Evolutionary conservation across 2,797 vertebrate species (phyloP).

Genomic region (Anabacerthia variegaticeps): DNA sequence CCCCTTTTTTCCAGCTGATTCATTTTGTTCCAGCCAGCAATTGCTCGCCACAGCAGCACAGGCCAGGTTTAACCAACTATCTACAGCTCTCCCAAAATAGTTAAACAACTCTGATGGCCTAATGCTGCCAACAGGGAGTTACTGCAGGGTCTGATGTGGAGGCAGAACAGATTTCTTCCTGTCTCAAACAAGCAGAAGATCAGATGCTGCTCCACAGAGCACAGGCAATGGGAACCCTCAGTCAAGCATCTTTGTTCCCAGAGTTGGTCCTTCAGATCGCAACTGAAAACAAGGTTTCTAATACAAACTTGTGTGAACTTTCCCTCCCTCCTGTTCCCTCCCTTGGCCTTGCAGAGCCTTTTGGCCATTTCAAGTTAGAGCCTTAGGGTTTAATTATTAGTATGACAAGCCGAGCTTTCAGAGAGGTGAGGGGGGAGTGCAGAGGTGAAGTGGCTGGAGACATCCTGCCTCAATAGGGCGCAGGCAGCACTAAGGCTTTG

Average conservation of each 20-base stretch:
- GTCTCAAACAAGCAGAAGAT: background rate
- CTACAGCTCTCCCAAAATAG: background rate
- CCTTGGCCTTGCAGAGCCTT: background rate
- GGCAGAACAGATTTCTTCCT: background rate
- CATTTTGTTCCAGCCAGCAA: background rate
- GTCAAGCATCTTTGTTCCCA: background rate
- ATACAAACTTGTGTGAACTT: constrained; percentile 20
- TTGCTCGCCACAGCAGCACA: background rate
- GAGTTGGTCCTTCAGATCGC: background rate
- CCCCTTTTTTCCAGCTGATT: background rate
- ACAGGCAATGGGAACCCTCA: background rate
- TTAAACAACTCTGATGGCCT: background rate
- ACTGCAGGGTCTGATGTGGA: background rate
- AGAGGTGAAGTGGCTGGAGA: constrained; percentile 59
- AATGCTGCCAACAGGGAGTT: background rate
- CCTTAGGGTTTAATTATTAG: constrained; percentile 49
- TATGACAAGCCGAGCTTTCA: constrained; percentile 35
- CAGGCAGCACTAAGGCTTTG: background rate
- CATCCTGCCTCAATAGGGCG: background rate
- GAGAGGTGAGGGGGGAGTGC: constrained; percentile 19
- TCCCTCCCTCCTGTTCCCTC: constrained; percentile 28
- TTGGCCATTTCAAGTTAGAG: constrained; percentile 34
- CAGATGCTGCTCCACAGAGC: background rate
- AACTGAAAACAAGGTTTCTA: background rate
- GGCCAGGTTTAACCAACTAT: background rate